Evolutionary conservation across 2,888 invertebrate species (phyloP).

Genomic region (Nomada fucata): DNA sequence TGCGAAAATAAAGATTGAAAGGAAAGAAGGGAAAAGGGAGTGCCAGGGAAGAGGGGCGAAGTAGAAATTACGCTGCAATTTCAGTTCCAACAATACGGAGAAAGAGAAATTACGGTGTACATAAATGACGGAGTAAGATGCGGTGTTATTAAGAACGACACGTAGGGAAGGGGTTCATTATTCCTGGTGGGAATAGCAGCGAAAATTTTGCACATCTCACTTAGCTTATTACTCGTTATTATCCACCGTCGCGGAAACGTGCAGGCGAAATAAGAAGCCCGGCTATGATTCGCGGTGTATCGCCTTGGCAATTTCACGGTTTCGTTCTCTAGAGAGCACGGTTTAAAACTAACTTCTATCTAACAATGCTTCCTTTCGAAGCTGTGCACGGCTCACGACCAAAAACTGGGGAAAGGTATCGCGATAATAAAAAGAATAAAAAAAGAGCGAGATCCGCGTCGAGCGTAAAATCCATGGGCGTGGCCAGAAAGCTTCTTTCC

Average conservation of each 20-base stretch:
- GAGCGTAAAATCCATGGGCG: slow-evolving; percentile 42
- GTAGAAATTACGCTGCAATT: slow-evolving; percentile 61
- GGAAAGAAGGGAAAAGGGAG: not conserved
- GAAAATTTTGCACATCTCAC: slow-evolving; percentile 59
- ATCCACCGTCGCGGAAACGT: slow-evolving; percentile 44
- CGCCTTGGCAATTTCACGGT: slow-evolving; percentile 40
- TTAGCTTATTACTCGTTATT: slow-evolving; percentile 58
- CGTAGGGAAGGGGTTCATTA: slow-evolving; percentile 64
- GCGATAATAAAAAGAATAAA: no score
- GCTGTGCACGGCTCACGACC: not conserved
- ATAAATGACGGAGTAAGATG: slow-evolving; percentile 58
- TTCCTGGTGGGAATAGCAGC: slow-evolving; percentile 54
- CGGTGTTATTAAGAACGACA: slow-evolving; percentile 67
- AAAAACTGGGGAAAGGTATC: no score
- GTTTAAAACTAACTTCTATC: slow-evolving; percentile 42
- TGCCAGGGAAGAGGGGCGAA: not conserved
- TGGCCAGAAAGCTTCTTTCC: slow-evolving; percentile 39
- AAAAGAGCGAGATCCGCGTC: not conserved
- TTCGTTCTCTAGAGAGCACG: not conserved
- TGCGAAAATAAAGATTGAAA: not conserved
- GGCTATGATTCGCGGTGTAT: slow-evolving; percentile 32
- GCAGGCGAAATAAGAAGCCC: slow-evolving; percentile 27
- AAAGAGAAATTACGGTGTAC: slow-evolving; percentile 64
- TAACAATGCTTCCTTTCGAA: slow-evolving; percentile 5
- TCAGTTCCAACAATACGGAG: slow-evolving; percentile 62